phyloP scores from a whole-genome alignment of 2,797 vertebrate genomes.

The Margarornis squamiger region DNA sequence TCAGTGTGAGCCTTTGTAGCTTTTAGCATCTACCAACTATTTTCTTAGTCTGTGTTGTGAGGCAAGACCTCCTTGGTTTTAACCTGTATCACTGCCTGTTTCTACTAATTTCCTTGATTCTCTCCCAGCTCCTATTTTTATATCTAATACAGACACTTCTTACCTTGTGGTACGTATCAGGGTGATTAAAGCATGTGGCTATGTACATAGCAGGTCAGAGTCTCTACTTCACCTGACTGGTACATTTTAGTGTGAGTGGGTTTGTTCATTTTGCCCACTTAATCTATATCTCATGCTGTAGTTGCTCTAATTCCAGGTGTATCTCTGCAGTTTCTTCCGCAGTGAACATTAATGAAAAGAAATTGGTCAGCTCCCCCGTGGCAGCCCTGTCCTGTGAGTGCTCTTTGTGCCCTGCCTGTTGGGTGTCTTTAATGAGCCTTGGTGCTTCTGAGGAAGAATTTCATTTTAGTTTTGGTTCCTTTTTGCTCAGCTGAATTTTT shows the following conservation, averaged over 20 bases:
- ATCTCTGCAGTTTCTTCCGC: neutral
- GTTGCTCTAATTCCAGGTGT: neutral
- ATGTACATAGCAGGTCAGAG: neutral
- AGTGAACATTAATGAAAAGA: neutral
- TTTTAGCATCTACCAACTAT: neutral
- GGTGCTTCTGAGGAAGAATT: neutral
- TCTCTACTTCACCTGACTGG: neutral
- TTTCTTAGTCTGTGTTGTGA: neutral
- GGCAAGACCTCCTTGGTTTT: neutral
- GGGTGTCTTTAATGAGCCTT: neutral
- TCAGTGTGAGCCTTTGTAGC: neutral
- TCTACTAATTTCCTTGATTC: neutral
- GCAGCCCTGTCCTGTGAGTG: neutral
- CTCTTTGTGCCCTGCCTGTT: neutral
- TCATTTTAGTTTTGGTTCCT: neutral
- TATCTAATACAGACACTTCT: neutral
- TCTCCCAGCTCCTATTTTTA: neutral
- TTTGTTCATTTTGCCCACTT: neutral
- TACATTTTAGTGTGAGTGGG: neutral
- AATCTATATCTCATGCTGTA: neutral
- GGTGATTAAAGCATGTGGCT: neutral
- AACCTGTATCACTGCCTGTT: neutral
- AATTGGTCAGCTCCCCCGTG: neutral
- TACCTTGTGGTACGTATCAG: neutral
- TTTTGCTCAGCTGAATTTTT: neutral